phyloP scores from a whole-genome alignment of 2,888 invertebrate species.

The Cerceris rybyensis region DNA sequence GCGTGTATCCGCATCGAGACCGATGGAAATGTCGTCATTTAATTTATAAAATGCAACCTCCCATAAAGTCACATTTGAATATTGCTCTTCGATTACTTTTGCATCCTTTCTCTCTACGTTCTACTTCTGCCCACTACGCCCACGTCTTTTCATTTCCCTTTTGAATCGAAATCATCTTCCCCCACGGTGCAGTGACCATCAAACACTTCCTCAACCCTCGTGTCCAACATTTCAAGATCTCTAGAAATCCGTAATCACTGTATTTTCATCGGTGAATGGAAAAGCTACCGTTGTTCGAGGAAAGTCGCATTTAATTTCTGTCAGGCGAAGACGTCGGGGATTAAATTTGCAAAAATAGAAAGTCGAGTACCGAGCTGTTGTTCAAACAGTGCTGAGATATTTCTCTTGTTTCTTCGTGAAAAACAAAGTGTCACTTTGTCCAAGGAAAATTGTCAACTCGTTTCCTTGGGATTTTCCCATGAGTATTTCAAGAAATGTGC shows the following conservation, averaged over 20 bases:
- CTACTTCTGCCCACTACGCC: not conserved
- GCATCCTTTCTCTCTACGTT: not conserved
- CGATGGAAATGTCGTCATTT: slow-evolving; percentile 26
- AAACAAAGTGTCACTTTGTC: too few species aligned
- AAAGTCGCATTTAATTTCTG: too few species aligned
- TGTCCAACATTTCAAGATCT: too few species aligned
- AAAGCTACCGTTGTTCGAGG: too few species aligned
- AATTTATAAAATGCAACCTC: slow-evolving; percentile 28
- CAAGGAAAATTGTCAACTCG: too few species aligned
- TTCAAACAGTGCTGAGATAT: too few species aligned
- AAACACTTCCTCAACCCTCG: slow-evolving; percentile 12
- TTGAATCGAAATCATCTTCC: slow-evolving; percentile 38
- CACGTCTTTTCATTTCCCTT: slow-evolving; percentile 16
- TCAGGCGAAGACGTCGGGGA: too few species aligned
- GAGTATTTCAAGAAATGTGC: not conserved
- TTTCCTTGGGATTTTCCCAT: not conserved
- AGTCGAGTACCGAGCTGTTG: too few species aligned
- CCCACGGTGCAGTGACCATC: slow-evolving; percentile 17
- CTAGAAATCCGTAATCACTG: not conserved
- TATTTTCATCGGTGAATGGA: not conserved
- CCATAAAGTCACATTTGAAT: slow-evolving; percentile 35
- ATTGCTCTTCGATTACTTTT: not conserved
- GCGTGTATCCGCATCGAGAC: slow-evolving; percentile 5
- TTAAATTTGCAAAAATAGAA: too few species aligned
- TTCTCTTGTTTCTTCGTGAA: too few species aligned